Evolutionary conservation across 2,888 invertebrate genomes (phyloP), one percentile per base, ranked within the genome.

Genomic region (Apodemia hepburni): DNA sequence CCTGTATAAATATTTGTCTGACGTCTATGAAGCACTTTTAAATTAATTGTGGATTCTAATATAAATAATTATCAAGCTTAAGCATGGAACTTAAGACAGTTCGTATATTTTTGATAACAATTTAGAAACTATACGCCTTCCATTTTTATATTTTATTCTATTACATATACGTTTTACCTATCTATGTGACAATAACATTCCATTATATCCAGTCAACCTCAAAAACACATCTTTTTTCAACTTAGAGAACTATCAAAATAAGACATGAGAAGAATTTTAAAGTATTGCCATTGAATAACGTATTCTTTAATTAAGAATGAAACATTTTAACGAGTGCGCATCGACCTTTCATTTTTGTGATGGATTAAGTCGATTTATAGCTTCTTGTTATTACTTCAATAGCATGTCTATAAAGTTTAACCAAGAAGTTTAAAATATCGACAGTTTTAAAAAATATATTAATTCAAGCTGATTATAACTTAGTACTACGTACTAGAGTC

Each of bases 71-170:
- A 7, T 22, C 22, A 51, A 51, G 51, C 51, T 51, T 51, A 51
- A 51, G 51, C 51, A 12, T 18, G 12, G 22, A 51, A 51, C 51
- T 51, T 51, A 51, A 51, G 51, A 51, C 27, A 51, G 51, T 51
- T 51, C 51, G 6, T 51, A 51, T 51, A 51, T 18, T 51, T 17
- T 51, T 51, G 51, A 18, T 51, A 51, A 51, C 51, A 51, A 51
- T 51, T 51, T 51, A 51, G 51, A 51, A 51, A 51, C 51, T 51
- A 51, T 51, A 51, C 51, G 51, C 51, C 51, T 51, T 54, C 54
- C 54, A 54, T 54, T 54, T 54, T 49, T 54, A 4, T 54, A 22
- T 54, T 22, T 54, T 22, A 54, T 54, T 12, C 27, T 54, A 54
- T 22, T 54, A 54, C 12, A 54, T 54, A 54, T 54, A 54, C 15